Conservation (phyloP, 2,888 invertebrate genomes). For the Formica aserva region DNA sequence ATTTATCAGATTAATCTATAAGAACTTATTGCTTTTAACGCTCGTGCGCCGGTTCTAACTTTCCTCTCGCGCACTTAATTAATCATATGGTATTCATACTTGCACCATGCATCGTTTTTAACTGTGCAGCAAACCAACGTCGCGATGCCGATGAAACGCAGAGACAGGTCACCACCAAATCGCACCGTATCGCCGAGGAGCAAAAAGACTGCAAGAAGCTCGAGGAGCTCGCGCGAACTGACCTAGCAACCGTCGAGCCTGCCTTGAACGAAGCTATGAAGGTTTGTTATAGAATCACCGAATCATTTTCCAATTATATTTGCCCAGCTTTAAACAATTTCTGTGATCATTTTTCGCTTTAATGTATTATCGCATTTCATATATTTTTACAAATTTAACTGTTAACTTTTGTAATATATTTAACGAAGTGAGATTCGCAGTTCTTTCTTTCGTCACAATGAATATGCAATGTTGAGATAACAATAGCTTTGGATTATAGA, state of each 20-base stretch:
- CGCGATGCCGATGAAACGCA: conserved; percentile 93
- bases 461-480: not conserved
- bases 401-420: not conserved
- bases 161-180: conserved; percentile 91
- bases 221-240: conserved; percentile 93
- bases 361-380: not conserved
- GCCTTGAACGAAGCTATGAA: conserved; percentile 93
- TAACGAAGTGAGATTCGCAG: not conserved
- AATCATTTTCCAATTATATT: not conserved
- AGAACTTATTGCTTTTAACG: conserved; percentile 55
- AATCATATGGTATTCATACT: conserved; percentile 42
- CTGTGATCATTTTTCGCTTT: not conserved
- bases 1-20: conserved; percentile 58
- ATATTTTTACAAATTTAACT: conserved; percentile 22
- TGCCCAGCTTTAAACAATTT: conserved; percentile 1
- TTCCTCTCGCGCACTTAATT: conserved; percentile 31
- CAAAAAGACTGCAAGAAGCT: conserved; percentile 93
- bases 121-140: conserved; percentile 89
- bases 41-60: conserved; percentile 19
- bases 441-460: not conserved
- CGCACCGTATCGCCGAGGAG: conserved; percentile 92
- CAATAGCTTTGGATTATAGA: not conserved
- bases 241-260: conserved; percentile 94
- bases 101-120: not conserved
- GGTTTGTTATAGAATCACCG: conserved; percentile 81